Evolutionary conservation across 2,797 vertebrate species (phyloP).

Genomic region (Numenius phaeopus): DNA sequence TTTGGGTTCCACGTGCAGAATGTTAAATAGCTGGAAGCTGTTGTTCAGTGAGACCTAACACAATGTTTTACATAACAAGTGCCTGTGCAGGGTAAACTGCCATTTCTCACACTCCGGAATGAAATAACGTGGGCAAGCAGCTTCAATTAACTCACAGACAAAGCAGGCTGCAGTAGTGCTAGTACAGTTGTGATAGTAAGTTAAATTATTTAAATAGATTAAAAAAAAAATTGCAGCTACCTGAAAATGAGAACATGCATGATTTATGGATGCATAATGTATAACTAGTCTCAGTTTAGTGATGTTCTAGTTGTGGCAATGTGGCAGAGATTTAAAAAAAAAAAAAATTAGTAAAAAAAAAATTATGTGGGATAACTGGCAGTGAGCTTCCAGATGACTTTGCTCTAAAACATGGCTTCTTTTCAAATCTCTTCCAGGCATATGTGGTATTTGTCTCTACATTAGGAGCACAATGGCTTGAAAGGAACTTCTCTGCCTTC

Average conservation of each 20-base stretch:
- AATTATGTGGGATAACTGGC: neutral
- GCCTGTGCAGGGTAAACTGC: conserved; percentile 32
- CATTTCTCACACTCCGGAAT: conserved; percentile 45
- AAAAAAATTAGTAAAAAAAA: neutral
- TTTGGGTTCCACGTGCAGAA: conserved; percentile 52
- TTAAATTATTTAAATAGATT: neutral
- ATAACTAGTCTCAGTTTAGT: neutral
- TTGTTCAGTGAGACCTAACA: conserved; percentile 50
- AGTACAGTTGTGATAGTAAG: neutral
- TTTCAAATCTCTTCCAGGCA: conserved; percentile 82
- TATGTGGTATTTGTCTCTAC: conserved; percentile 90
- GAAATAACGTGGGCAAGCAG: conserved; percentile 14
- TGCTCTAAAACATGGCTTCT: conserved; percentile 23
- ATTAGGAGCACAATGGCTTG: conserved; percentile 89
- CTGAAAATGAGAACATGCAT: neutral
- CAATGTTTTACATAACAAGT: conserved; percentile 63
- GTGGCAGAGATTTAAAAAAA: neutral
- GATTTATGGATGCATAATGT: neutral
- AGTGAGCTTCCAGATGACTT: neutral
- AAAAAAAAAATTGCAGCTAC: neutral
- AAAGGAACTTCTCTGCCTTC: conserved; percentile 85
- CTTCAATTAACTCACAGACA: conserved; percentile 17
- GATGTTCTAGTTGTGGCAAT: neutral
- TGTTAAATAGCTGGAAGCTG: conserved; percentile 63
- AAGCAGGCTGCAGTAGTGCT: neutral